Percentiles rank a stretch among this genome's conserved stretches.
Conservation (phyloP, 2,888 invertebrate species). For the Amphimallon solstitiale region DNA sequence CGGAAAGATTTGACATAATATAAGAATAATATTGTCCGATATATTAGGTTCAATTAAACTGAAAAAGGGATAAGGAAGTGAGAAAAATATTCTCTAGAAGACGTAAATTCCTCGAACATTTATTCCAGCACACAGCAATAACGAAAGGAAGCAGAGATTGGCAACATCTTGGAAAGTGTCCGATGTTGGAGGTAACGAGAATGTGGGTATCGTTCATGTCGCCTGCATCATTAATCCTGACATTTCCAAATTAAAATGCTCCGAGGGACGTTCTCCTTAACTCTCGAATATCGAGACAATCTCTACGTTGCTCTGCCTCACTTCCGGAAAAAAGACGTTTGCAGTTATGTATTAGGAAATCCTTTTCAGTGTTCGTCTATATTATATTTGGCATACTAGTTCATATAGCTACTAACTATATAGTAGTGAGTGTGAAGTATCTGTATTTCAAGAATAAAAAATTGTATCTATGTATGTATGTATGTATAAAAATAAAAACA, state of each 20-base stretch:
- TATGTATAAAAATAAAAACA: too few relatives aligned
- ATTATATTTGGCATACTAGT: too few relatives aligned
- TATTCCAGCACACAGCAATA: neutral
- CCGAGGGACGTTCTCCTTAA: constrained; percentile 30
- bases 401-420: too few relatives aligned
- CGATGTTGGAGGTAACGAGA: constrained; percentile 3
- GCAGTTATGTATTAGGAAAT: neutral
- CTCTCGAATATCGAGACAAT: constrained; percentile 36
- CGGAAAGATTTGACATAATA: neutral
- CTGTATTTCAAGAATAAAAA: too few relatives aligned
- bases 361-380: neutral
- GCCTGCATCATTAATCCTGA: constrained; percentile 38
- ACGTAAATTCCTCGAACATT: neutral
- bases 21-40: neutral
- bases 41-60: constrained; percentile 20
- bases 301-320: constrained; percentile 13
- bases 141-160: constrained; percentile 5
- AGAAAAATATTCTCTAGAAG: neutral
- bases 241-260: constrained; percentile 39
- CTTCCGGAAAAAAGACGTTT: neutral
- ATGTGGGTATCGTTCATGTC: constrained; percentile 35
- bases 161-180: constrained; percentile 10
- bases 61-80: neutral
- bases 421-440: too few relatives aligned
- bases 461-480: too few relatives aligned